Evolutionary conservation across 2,888 invertebrate species (phyloP).

Genomic region (Thera obeliscata): DNA sequence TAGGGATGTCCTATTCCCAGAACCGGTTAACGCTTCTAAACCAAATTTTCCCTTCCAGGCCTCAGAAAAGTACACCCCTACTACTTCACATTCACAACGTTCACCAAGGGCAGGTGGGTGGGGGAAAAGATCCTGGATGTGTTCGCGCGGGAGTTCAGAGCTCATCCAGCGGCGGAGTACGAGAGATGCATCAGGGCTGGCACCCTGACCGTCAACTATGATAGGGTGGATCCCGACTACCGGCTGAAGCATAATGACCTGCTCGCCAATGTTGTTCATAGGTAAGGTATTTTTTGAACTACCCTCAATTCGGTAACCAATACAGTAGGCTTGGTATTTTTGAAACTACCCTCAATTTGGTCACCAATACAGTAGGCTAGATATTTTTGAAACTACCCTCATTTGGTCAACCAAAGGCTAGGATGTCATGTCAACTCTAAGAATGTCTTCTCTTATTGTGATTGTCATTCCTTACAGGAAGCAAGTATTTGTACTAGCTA

Average conservation of each 20-base stretch:
- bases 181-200: conserved; percentile 96
- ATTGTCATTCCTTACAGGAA: too few relatives aligned
- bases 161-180: conserved; percentile 97
- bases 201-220: conserved; percentile 96
- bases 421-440: too few relatives aligned
- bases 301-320: too few relatives aligned
- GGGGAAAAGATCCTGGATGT: conserved; percentile 96
- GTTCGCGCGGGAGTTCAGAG: conserved; percentile 95
- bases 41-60: conserved; percentile 81
- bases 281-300: conserved; percentile 82
- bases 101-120: conserved; percentile 98
- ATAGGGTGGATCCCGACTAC: conserved; percentile 95
- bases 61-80: conserved; percentile 98
- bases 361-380: too few relatives aligned
- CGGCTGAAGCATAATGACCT: conserved; percentile 96
- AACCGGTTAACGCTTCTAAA: neutral
- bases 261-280: conserved; percentile 96
- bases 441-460: too few relatives aligned
- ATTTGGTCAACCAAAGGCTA: too few relatives aligned
- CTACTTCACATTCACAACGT: conserved; percentile 97
- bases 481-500: too few relatives aligned
- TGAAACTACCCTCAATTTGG: too few relatives aligned
- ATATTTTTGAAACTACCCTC: too few relatives aligned
- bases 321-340: too few relatives aligned
- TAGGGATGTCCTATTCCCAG: too few relatives aligned